phyloP scores from a whole-genome alignment of 2,888 invertebrate genomes.

The Apodemia zela region DNA sequence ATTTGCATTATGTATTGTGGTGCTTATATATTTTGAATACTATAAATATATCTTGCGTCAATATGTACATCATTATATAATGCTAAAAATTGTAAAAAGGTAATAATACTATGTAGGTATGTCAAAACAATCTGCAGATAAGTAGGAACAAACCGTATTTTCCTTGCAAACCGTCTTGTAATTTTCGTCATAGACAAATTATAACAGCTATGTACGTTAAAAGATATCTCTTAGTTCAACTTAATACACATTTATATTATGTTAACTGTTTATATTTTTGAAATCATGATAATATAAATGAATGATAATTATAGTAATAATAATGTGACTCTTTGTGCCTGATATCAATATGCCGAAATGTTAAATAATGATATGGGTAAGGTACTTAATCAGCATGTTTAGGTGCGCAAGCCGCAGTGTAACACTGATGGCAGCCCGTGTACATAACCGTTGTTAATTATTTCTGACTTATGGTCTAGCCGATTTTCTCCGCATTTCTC shows the following conservation, averaged over 20 bases:
- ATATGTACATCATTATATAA: not conserved
- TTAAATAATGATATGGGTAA: not conserved
- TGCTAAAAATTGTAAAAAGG: not conserved
- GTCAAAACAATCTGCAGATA: conserved; percentile 21
- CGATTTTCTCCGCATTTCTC: conserved; percentile 51
- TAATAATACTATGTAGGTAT: not conserved
- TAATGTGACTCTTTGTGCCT: not conserved
- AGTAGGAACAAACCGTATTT: conserved; percentile 30
- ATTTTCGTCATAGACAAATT: not conserved
- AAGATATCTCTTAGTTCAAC: too few species aligned
- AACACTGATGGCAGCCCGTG: not conserved
- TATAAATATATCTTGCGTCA: not conserved
- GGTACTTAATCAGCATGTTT: not conserved
- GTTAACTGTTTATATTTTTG: not conserved
- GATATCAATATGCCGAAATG: not conserved
- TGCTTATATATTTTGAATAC: not conserved
- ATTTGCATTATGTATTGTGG: not conserved
- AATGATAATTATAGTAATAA: not conserved
- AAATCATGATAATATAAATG: not conserved
- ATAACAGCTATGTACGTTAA: not conserved
- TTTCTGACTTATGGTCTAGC: not conserved
- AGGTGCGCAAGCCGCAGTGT: not conserved
- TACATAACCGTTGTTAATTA: not conserved
- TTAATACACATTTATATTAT: not conserved
- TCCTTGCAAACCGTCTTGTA: not conserved